Conservation (phyloP, 1,140 invertebrate species). For the Heterodera carotae region DNA sequence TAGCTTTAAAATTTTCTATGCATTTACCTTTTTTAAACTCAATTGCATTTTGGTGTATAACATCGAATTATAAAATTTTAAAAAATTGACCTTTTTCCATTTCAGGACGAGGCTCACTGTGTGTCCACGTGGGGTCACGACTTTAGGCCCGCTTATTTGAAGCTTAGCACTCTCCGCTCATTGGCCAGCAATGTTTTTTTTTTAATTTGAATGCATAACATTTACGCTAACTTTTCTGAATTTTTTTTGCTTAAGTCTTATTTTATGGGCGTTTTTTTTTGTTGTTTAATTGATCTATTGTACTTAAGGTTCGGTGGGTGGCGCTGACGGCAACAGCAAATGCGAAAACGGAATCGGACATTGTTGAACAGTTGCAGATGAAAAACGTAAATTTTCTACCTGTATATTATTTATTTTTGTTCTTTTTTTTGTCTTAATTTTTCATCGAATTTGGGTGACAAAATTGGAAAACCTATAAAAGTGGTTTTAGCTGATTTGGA, state of each 20-base stretch:
- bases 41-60: neutral
- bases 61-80: neutral
- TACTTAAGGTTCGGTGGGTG: conserved; percentile 75
- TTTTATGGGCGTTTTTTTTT: neutral
- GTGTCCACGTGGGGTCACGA: conserved; percentile 91
- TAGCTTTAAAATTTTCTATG: no score
- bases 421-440: no score
- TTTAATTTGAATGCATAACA: conserved; percentile 18
- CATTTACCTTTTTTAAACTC: neutral
- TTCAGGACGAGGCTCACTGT: conserved; percentile 76
- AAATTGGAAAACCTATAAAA: no score
- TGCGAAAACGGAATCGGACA: conserved; percentile 71
- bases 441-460: no score
- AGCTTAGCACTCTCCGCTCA: conserved; percentile 76
- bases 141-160: conserved; percentile 84
- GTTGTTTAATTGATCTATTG: neutral
- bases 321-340: conserved; percentile 91
- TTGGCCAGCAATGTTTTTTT: conserved; percentile 68
- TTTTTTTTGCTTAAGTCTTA: neutral
- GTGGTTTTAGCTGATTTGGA: no score
- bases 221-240: no score
- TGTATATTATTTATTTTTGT: no score
- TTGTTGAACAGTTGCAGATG: conserved; percentile 70
- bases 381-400: conserved; percentile 53
- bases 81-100: neutral